Base-by-base conservation (phyloP, 2,888 invertebrate genomes). In the Calliopum simillimum region DNA sequence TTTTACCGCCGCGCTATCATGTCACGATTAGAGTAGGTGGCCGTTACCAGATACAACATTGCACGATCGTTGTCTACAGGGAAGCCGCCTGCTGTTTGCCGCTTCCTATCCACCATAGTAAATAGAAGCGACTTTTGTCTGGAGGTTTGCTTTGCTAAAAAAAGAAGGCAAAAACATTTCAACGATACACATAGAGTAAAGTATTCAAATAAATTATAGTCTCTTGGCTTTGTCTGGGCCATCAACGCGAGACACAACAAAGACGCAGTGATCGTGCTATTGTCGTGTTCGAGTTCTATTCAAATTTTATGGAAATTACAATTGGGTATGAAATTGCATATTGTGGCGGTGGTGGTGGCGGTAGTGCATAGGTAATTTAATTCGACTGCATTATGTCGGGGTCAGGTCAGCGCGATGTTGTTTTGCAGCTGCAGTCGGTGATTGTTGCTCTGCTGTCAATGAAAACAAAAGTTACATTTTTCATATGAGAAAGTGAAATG, bases 1-100 rank as follows among this genome's bases (percentile, higher is more conserved):
- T 65, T 70, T 65, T 59, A 61, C 61, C 33, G 58, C 47, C 41
- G 44, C 41, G 44, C 55, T 16, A 23, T 55, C 23, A 25, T 61
- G 70, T 69, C 69, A 70, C 70, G 65, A 65, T 61, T 44, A 16
- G 5, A 44, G 64, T 64, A 19, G 68, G 46, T 44, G 62, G 43
- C 41, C 19, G 49, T 14, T n/a, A 33, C 33, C 33, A 33, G 33
- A 33, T 33, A 33, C 33, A 33, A 33, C 33, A 33, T 33, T 33
- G 33, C 33, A 33, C 33, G 33, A 33, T 33, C 33, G 33, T 33
- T 33, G 33, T 33, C 33, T 33, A 8, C 33, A 33, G 33, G 33
- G 33, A 33, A 33, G 33, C 33, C 33, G 33, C 33, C 33, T 33
- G 33, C 33, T 33, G 33, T 33, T 33, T 6, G 33, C 33, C 8